Evolutionary conservation across 2,113 vertebrate species (phyloP).

Genomic region (Saguinus midas): DNA sequence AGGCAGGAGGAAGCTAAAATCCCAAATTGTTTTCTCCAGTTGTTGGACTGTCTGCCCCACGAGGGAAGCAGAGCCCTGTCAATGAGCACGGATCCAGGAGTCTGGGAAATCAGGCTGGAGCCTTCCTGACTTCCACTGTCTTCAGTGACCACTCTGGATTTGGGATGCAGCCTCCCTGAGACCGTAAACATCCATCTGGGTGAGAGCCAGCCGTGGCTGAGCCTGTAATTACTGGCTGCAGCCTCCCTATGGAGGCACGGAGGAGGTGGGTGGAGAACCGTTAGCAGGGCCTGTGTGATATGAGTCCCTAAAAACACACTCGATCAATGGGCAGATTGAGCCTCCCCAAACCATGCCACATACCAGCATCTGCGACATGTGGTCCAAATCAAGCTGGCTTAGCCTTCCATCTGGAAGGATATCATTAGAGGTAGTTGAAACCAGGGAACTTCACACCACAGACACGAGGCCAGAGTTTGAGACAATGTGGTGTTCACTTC

Average conservation of each 20-base stretch:
- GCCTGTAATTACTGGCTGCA: not conserved
- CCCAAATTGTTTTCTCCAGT: no score
- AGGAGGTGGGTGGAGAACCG: not conserved
- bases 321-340: slow-evolving; percentile 37
- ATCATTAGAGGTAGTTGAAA: slow-evolving; percentile 52
- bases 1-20: not conserved
- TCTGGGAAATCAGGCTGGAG: not conserved
- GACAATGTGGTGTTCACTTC: not conserved
- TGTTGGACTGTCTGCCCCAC: rapidly evolving
- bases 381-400: slow-evolving; percentile 65
- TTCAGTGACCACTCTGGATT: not conserved
- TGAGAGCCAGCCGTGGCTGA: not conserved
- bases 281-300: slow-evolving; percentile 25
- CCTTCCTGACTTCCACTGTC: not conserved
- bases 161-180: not conserved
- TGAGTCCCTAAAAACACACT: slow-evolving; percentile 35
- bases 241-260: not conserved
- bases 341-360: slow-evolving; percentile 39
- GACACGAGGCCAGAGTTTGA: not conserved
- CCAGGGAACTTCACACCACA: not conserved
- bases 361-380: slow-evolving; percentile 56
- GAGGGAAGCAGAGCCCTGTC: not conserved
- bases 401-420: slow-evolving; percentile 26
- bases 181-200: slow-evolving; percentile 35
- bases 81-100: not conserved